phyloP scores from a whole-genome alignment of 2,888 invertebrate genomes.

The Apamea monoglypha region DNA sequence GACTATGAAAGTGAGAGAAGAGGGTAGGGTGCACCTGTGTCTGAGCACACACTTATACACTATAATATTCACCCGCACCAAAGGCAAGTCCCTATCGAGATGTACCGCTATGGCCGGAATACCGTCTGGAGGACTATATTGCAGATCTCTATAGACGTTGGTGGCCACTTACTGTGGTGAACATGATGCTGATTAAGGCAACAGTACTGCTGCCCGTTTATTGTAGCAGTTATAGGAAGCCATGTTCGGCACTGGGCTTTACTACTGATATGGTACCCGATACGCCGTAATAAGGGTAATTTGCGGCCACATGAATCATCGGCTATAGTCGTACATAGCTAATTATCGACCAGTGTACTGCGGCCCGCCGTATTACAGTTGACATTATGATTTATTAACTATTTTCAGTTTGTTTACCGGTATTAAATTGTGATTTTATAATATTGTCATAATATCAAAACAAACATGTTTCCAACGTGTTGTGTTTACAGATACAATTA shows the following conservation, averaged over 20 bases:
- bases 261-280: slow-evolving; percentile 11
- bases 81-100: too few relatives aligned
- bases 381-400: slow-evolving; percentile 37
- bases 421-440: neutral
- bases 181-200: neutral
- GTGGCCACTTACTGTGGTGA: too few relatives aligned
- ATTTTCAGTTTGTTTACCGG: slow-evolving; percentile 18
- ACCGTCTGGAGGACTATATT: too few relatives aligned
- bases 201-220: neutral
- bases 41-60: too few relatives aligned
- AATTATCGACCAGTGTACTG: slow-evolving; percentile 37
- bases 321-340: slow-evolving; percentile 25
- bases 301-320: slow-evolving; percentile 48
- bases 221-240: neutral
- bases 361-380: slow-evolving; percentile 10
- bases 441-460: neutral
- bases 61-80: too few relatives aligned
- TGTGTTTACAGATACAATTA: neutral
- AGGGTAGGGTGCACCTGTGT: too few relatives aligned
- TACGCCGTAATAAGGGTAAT: slow-evolving; percentile 32
- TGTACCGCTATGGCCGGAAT: too few relatives aligned
- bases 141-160: too few relatives aligned
- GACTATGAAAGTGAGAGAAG: too few relatives aligned
- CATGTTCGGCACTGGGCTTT: neutral
- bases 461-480: neutral